Evolutionary conservation across 2,888 invertebrate genomes (phyloP).

Genomic region (Machimus atricapillus): DNA sequence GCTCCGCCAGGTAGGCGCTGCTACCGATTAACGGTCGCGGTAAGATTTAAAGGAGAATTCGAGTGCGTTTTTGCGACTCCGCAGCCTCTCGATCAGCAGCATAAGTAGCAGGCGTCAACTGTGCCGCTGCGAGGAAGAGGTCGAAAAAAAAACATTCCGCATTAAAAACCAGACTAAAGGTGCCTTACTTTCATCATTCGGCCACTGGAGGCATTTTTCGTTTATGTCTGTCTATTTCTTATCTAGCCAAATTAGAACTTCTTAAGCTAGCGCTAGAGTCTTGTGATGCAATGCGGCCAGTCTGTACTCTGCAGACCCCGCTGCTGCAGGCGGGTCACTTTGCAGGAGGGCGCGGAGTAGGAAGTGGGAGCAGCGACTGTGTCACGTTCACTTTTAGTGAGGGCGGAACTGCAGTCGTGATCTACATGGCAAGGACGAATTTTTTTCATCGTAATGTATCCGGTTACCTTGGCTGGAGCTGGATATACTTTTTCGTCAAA

Average conservation of each 20-base stretch:
- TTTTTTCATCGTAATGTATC: constrained; percentile 30
- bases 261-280: background rate
- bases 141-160: background rate
- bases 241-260: constrained; percentile 10
- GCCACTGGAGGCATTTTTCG: background rate
- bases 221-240: background rate
- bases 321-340: background rate
- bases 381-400: constrained; percentile 41
- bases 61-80: background rate
- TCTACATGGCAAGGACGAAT: constrained; percentile 51
- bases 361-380: background rate
- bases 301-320: background rate
- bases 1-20: background rate
- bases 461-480: constrained; percentile 11
- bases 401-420: constrained; percentile 51
- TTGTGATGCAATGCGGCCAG: background rate
- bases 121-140: background rate
- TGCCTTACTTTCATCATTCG: background rate
- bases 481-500: background rate
- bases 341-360: background rate
- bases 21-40: background rate
- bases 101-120: background rate
- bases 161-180: background rate
- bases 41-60: background rate
- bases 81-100: background rate